Percentiles rank a stretch among this genome's conserved stretches.
phyloP scores from a whole-genome alignment of 2,888 invertebrate species.

The Cryptus armator region DNA sequence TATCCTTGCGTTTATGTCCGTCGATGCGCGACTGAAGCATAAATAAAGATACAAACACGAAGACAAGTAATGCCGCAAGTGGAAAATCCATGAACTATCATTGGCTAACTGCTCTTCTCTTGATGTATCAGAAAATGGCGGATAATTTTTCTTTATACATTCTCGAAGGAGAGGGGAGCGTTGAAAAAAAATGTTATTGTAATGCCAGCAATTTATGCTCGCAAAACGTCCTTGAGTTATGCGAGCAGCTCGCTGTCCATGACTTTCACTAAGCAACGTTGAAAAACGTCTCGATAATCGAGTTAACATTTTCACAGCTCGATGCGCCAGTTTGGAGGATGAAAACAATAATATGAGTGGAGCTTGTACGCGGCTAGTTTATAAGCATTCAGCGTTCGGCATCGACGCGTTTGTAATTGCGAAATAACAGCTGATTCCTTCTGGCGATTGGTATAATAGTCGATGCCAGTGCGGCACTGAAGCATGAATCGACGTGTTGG shows the following conservation, averaged over 20 bases:
- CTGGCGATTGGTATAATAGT: not conserved
- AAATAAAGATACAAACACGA: not conserved
- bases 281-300: constrained; percentile 42
- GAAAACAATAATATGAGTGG: constrained; percentile 11
- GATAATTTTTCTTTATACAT: no score
- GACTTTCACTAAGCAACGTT: constrained; percentile 47
- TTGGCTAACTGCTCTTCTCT: not conserved
- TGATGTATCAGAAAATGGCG: constrained; percentile 39
- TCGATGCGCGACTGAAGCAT: not conserved
- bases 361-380: no score
- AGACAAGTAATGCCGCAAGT: not conserved
- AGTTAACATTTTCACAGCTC: constrained; percentile 44
- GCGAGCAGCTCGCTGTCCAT: constrained; percentile 51
- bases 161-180: constrained; percentile 8
- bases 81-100: constrained; percentile 19
- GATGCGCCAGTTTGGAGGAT: constrained; percentile 39
- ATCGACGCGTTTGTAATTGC: constrained; percentile 30
- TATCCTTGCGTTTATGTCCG: not conserved
- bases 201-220: constrained; percentile 49
- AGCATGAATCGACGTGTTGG: not conserved
- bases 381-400: not conserved
- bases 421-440: constrained; percentile 38
- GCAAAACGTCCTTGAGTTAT: constrained; percentile 49
- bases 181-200: constrained; percentile 38
- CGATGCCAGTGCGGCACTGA: not conserved